A percentile compares a stretch with the other conserved stretches of the same genome.
phyloP scores from a whole-genome alignment of 2,113 vertebrate species.

The Pavo muticus region DNA sequence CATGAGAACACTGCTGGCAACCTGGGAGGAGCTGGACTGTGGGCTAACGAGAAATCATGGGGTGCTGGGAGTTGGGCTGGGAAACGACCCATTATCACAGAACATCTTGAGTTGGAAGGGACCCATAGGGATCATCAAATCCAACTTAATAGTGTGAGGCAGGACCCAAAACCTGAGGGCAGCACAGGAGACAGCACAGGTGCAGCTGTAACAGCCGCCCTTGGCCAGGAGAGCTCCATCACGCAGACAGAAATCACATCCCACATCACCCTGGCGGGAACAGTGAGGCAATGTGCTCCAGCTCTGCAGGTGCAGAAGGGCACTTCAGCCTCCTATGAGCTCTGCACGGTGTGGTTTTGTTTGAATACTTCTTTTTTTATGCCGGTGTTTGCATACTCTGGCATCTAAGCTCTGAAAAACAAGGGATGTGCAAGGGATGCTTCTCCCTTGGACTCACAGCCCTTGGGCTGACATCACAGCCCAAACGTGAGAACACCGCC shows the following conservation, averaged over 20 bases:
- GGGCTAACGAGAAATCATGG: neutral
- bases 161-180: neutral
- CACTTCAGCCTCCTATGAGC: neutral
- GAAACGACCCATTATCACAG: neutral
- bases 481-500: neutral
- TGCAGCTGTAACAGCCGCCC: neutral
- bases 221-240: fast-evolving
- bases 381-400: neutral
- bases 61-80: neutral
- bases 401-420: neutral
- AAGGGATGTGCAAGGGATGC: neutral
- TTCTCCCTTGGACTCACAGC: neutral
- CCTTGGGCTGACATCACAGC: neutral
- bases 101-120: neutral
- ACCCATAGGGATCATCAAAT: too few species aligned
- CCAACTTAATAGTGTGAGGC: neutral
- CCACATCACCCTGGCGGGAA: neutral
- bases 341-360: fast-evolving
- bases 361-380: neutral
- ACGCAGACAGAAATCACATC: neutral
- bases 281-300: fast-evolving
- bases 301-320: neutral
- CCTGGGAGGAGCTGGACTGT: fast-evolving
- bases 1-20: neutral
- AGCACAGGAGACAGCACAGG: neutral